Conservation (phyloP, 2,113 vertebrate species). For the Megaleporinus macrocephalus region DNA sequence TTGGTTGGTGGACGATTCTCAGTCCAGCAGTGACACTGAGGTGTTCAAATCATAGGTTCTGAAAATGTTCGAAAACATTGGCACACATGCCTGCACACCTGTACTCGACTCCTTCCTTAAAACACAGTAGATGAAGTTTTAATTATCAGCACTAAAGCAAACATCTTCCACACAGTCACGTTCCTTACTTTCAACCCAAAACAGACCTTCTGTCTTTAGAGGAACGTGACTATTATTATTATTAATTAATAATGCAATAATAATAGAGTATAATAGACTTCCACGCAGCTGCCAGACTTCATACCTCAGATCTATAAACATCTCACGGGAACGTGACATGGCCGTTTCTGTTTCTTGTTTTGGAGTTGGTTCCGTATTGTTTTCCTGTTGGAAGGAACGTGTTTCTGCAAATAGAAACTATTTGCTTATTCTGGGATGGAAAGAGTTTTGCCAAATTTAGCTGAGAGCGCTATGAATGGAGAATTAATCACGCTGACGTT, state of each 20-base stretch:
- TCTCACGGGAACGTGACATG: neutral
- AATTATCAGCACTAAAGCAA: neutral
- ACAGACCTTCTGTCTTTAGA: no score
- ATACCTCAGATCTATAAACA: neutral
- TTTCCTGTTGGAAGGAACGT: neutral
- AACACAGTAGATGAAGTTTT: neutral
- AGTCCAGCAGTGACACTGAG: no score
- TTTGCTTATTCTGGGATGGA: slow-evolving; percentile 7
- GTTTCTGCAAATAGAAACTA: slow-evolving; percentile 7
- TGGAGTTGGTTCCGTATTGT: neutral
- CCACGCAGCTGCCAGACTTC: neutral
- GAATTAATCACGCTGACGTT: slow-evolving; percentile 43
- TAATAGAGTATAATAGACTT: neutral
- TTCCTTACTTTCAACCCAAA: neutral
- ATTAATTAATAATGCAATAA: neutral
- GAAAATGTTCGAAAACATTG: slow-evolving; percentile 78
- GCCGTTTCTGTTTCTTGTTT: neutral
- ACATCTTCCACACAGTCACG: neutral
- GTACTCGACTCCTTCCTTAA: neutral
- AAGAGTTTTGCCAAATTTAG: neutral
- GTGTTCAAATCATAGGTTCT: no score
- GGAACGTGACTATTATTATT: no score
- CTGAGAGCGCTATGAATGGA: slow-evolving; percentile 19
- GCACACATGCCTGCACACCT: neutral
- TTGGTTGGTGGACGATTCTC: no score